A percentile compares a stretch with the other conserved stretches of the same genome.
Conservation (phyloP, 2,113 vertebrate genomes). For the Seriola quinqueradiata region DNA sequence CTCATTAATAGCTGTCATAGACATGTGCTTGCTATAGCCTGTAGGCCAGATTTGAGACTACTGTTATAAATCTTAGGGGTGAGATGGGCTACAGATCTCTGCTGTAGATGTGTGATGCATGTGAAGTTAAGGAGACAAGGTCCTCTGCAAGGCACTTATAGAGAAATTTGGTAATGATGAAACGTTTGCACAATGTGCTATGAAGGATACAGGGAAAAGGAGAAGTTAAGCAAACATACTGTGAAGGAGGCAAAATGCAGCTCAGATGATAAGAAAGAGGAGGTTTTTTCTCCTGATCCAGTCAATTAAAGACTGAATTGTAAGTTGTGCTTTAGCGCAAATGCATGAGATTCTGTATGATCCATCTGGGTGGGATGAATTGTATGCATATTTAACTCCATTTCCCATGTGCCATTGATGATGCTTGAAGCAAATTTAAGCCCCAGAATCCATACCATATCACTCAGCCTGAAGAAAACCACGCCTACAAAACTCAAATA, state of each 20-base stretch:
- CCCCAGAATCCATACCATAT: constrained; percentile 32
- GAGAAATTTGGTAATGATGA: constrained; percentile 11
- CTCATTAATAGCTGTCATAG: constrained; percentile 33
- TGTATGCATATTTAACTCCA: constrained; percentile 28
- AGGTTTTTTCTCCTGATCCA: background rate
- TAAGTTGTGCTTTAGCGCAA: constrained; percentile 61
- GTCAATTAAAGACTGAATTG: constrained; percentile 20
- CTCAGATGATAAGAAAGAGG: background rate
- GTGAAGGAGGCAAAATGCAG: background rate
- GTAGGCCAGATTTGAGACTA: constrained; percentile 28
- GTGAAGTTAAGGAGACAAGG: constrained; percentile 7
- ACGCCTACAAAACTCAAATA: constrained; percentile 6
- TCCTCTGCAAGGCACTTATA: constrained; percentile 42
- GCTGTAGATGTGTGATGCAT: constrained; percentile 10
- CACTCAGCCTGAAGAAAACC: constrained; percentile 21
- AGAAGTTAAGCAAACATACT: background rate
- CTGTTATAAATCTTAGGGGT: constrained; percentile 8
- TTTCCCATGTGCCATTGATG: constrained; percentile 29
- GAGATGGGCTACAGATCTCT: constrained; percentile 15
- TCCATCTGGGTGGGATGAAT: constrained; percentile 7
- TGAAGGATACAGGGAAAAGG: constrained; percentile 3
- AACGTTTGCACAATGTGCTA: constrained; percentile 33
- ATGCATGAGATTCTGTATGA: constrained; percentile 47
- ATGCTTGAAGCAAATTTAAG: constrained; percentile 54
- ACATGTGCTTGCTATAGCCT: constrained; percentile 37